Evolutionary conservation across 1,140 invertebrate species (phyloP), one percentile per base, ranked within the genome.

Genomic region (Aphidius gifuensis): DNA sequence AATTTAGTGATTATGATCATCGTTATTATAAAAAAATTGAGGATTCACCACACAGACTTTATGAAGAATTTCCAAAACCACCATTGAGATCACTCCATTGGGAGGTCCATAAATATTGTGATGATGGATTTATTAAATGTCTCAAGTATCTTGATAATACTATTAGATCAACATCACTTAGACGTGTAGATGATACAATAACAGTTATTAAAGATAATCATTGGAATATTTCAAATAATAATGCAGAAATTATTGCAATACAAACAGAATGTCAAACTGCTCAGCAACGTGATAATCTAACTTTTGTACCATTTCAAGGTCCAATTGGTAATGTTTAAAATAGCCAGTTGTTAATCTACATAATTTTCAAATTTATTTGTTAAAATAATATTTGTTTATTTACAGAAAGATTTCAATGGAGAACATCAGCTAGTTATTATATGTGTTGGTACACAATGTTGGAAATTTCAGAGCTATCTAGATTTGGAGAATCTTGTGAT

Each of bases 381-480:
- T 9, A 1, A 39, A 3, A 16, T 57, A 39, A 16, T 60, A 47
- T 1, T 45, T 21, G n/a, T 9, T 57, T 46, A 51, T 47, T 61
- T 64, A 1, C 48, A 76, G 83, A 86, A 64, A 76, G 83, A 62
- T 87, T 85, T 65, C 82, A 84, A 68, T 88, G 86, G 86, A 73
- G 84, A 39, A 82, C 80, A 1, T 83, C 84, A 4, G 85, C 85
- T 2, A 83, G 83, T 66, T 88, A 87, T 73, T 88, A 83, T 71
- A 86, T 88, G 85, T 88, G 86, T 66, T 85, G 83, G 83, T 85
- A 82, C 69, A 85, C 86, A 47, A 85, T 88, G 83, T 74, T 81
- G 21, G 80, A 81, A 58, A 74, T 73, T 23, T 75, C 80, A n/a
- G 71, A 79, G 39, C 69, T 87, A 47, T 74, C 76, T 9, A 75